Evolutionary conservation across 2,113 vertebrate genomes (phyloP), one percentile per base, ranked within the genome.

Genomic region (Eidolon helvum): DNA sequence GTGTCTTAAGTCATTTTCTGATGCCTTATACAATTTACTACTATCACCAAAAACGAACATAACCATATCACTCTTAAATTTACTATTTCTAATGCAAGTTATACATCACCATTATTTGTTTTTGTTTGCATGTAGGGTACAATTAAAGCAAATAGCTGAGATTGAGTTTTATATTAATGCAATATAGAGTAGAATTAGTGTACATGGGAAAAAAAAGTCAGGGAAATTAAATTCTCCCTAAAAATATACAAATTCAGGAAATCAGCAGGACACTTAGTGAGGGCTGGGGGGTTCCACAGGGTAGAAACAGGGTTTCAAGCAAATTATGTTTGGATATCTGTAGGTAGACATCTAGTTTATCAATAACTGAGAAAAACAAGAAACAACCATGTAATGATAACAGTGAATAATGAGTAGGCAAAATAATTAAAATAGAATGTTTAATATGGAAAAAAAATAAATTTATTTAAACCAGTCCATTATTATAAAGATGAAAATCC

Each of bases 201-300:
- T 48, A 28, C 30, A 22, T 59, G 14, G 9, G 8, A 0, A 26
- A 2, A 30, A 30, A 40, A 1, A 40, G 26, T 6, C 6, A 19
- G 21, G 22, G 6, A 53, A 8, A 53, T 61, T 61, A 16, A 91
- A 50, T 10, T 33, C 15, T 85, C 33, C 19, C 59, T 68, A 38
- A 57, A 90, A 68, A 50, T 55, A 69, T 28, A 55, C 4, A 74
- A 55, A 59, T 40, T 90, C 7, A 30, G 24, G 7, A 90, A 85
- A 22, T 68, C 33, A 40, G 12, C 4, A 85, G 19, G 21, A 55
- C 55, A 66, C 14, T 65, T n/a, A 74, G 7, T 33, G 50, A 78
- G 18, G 7, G 11, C 3, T 19, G 71, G 22, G 28, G 35, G 11
- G 38, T 43, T 78, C 16, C 28, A 78, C 2, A 68, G 28, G 10